Evolutionary conservation across 2,888 invertebrate species (phyloP).

Genomic region (Ichneumon xanthorius): DNA sequence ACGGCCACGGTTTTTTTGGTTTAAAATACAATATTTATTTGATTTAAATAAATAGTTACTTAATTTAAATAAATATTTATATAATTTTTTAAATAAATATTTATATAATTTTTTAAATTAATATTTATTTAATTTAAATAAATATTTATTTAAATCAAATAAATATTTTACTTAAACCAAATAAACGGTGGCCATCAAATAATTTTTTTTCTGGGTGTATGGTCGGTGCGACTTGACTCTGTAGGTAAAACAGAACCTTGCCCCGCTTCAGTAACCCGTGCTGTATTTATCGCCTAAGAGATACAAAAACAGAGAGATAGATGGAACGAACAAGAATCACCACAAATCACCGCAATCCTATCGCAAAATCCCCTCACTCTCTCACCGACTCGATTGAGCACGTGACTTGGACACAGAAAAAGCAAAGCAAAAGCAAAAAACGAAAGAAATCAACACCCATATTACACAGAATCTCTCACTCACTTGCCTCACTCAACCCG

Average conservation of each 20-base stretch:
- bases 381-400: constrained; percentile 25
- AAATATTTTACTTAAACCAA: too few relatives aligned
- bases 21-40: too few relatives aligned
- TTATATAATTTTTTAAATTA: too few relatives aligned
- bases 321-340: constrained; percentile 21
- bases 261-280: neutral
- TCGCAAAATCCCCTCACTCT: constrained; percentile 3
- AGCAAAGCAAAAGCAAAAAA: neutral
- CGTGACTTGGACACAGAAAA: constrained; percentile 34
- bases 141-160: too few relatives aligned
- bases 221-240: too few relatives aligned
- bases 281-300: neutral
- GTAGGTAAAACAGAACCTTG: neutral
- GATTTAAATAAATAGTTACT: too few relatives aligned
- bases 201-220: too few relatives aligned
- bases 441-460: constrained; percentile 34
- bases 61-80: too few relatives aligned
- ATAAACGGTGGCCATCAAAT: too few relatives aligned
- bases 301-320: constrained; percentile 38
- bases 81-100: too few relatives aligned
- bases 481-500: constrained; percentile 75
- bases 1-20: too few relatives aligned
- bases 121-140: too few relatives aligned
- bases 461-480: constrained; percentile 37
- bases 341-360: constrained; percentile 21